Evolutionary conservation across 1,140 invertebrate genomes (phyloP).

Genomic region (Brachionus plicatilis): DNA sequence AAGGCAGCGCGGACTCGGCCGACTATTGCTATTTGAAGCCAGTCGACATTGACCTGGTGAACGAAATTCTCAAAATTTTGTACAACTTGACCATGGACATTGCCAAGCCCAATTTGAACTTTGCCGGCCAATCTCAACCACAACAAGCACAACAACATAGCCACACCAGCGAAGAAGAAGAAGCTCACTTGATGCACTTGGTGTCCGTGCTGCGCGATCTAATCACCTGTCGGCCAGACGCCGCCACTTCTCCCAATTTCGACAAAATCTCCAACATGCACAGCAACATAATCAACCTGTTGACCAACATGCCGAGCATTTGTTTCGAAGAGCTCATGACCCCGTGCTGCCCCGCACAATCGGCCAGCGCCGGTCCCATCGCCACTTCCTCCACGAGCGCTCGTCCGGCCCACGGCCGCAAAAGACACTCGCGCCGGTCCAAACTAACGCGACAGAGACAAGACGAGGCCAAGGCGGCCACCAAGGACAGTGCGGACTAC

Average conservation of each 20-base stretch:
- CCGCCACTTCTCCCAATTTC: conserved; percentile 67
- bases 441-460: conserved; percentile 27
- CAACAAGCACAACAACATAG: conserved; percentile 47
- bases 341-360: conserved; percentile 46
- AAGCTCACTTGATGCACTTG: conserved; percentile 67
- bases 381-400: conserved; percentile 26
- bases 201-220: conserved; percentile 68
- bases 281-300: conserved; percentile 62
- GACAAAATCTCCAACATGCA: conserved; percentile 57
- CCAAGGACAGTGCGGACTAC: conserved; percentile 19
- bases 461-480: conserved; percentile 47
- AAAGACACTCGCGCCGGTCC: conserved; percentile 1
- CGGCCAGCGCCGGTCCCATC: conserved; percentile 42
- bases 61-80: conserved; percentile 78
- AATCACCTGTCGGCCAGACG: conserved; percentile 62
- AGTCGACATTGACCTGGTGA: conserved; percentile 64
- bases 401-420: not conserved
- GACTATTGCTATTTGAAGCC: conserved; percentile 34
- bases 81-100: conserved; percentile 72
- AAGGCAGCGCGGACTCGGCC: conserved; percentile 33
- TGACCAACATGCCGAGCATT: conserved; percentile 59
- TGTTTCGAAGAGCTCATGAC: conserved; percentile 61
- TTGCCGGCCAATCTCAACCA: conserved; percentile 44
- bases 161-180: conserved; percentile 61
- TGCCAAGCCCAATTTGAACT: conserved; percentile 51